Conservation (phyloP, 2,113 vertebrate genomes). For the Perca schrenkii region DNA sequence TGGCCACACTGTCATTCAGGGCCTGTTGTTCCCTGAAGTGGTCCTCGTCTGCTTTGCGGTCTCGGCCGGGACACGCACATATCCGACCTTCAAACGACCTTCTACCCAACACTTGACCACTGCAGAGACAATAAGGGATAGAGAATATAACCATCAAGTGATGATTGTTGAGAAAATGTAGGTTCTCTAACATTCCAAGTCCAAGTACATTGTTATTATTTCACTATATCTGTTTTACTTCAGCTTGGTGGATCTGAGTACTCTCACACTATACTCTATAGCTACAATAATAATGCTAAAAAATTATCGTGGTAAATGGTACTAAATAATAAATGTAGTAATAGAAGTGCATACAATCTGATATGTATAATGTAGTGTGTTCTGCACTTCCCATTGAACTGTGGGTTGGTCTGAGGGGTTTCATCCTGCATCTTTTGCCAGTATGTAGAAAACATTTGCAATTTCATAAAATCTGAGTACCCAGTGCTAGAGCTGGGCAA, state of each 20-base stretch:
- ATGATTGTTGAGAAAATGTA: background rate
- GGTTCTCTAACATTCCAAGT: background rate
- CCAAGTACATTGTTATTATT: background rate
- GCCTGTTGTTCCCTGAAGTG: slow-evolving; percentile 96
- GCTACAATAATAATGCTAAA: background rate
- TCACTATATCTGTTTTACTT: background rate
- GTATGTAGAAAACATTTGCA: background rate
- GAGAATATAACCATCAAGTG: background rate
- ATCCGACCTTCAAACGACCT: slow-evolving; percentile 90
- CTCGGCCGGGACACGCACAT: slow-evolving; percentile 96
- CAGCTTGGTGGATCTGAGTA: background rate
- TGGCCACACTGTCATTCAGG: slow-evolving; percentile 90
- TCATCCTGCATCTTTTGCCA: background rate
- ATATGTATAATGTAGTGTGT: background rate
- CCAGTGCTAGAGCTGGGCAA: background rate
- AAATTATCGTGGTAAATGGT: background rate
- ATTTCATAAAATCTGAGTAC: background rate
- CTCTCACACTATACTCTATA: background rate
- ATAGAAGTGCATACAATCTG: background rate
- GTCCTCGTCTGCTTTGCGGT: slow-evolving; percentile 96
- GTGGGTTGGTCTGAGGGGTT: background rate
- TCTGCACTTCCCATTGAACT: background rate
- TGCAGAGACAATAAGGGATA: slow-evolving; percentile 56
- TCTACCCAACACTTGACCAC: slow-evolving; percentile 86
- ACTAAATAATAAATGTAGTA: background rate